Evolutionary conservation across 2,113 vertebrate genomes (phyloP), one percentile per base, ranked within the genome.

Genomic region (Reinhardtius hippoglossoides): DNA sequence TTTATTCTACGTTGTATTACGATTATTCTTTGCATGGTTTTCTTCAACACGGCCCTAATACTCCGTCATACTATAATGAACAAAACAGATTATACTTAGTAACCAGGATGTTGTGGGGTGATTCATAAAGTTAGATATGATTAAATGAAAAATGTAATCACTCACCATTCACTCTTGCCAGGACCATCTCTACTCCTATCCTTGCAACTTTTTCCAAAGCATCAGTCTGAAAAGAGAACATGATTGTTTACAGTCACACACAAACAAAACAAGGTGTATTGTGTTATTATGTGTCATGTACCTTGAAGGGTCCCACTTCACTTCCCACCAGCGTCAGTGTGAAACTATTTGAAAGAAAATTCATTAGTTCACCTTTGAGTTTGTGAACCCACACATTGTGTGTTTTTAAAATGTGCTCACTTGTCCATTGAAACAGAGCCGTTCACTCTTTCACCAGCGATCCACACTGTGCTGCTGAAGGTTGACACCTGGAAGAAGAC

Each of bases 231-330:
- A 86, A 71, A 77, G 5, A 81, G 15, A 9, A 1, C 40, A 12
- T 44, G 37, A 40, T 14, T 10, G 0, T 1, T 56, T 9, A 16
- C 14, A 4, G 15, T 76, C 12, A 27, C 20, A 44, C 55, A 23
- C 8, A 1, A 31, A 42, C 18, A 58, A 18, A 57, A 69, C n/a
- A 2, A 24, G 2, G 18, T 20, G n/a, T 3, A 3, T 3, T 23
- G 40, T 67, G 31, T 16, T 55, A 0, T 16, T 13, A 4, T n/a
- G 0, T n/a, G 14, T 44, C 15, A 3, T 52, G 37, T 88, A 94
- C 93, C 90, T 90, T 27, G 56, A 94, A 87, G 0, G 42, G 0
- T 58, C 93, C 93, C 14, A 94, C 80, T 74, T 92, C 87, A 62
- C 37, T 90, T 1, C 27, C 3, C 0, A 0, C 80, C 66, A 93